Percentiles rank a stretch among this genome's conserved stretches.
Conservation (phyloP, 2,797 vertebrate species). For the Apogon talboti region DNA sequence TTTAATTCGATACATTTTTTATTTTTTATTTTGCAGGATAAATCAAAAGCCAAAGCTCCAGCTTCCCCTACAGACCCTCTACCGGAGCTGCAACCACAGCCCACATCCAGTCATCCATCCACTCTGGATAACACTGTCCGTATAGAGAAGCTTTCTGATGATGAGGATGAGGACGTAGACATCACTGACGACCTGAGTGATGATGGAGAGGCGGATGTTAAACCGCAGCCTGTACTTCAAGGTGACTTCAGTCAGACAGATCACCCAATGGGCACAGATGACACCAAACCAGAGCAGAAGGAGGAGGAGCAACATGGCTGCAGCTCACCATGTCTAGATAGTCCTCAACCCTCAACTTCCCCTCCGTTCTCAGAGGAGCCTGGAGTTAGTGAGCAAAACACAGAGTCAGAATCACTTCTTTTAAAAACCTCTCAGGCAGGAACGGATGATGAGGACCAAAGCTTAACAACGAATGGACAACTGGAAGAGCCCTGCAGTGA, state of each 20-base stretch:
- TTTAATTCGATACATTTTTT: too few relatives aligned
- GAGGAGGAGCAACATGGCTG: conserved; percentile 13
- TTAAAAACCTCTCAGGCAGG: conserved; percentile 10
- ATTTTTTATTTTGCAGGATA: conserved; percentile 56
- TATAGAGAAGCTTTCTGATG: conserved; percentile 93
- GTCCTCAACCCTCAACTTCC: conserved; percentile 7
- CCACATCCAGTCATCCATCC: conserved; percentile 35
- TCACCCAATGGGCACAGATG: neutral
- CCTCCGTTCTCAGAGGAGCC: conserved; percentile 19
- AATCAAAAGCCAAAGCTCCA: conserved; percentile 58
- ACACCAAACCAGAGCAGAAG: conserved; percentile 7
- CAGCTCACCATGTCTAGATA: conserved; percentile 8
- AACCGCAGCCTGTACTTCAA: conserved; percentile 22
- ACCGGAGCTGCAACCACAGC: conserved; percentile 31
- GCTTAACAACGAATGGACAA: conserved; percentile 13
- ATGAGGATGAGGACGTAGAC: conserved; percentile 95
- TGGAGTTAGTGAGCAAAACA: neutral
- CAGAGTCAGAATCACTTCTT: neutral
- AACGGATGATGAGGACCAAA: conserved; percentile 18
- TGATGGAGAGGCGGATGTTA: conserved; percentile 33
- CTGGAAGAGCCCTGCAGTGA: conserved; percentile 32
- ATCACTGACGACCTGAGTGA: conserved; percentile 92
- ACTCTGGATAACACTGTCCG: conserved; percentile 89
- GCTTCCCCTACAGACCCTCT: conserved; percentile 49
- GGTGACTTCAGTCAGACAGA: conserved; percentile 20